These are phyloP conservation scores for Cryptoprocta ferox DNA, from an alignment of 2,797 vertebrate species.

Conservation along the genomic window DNA sequence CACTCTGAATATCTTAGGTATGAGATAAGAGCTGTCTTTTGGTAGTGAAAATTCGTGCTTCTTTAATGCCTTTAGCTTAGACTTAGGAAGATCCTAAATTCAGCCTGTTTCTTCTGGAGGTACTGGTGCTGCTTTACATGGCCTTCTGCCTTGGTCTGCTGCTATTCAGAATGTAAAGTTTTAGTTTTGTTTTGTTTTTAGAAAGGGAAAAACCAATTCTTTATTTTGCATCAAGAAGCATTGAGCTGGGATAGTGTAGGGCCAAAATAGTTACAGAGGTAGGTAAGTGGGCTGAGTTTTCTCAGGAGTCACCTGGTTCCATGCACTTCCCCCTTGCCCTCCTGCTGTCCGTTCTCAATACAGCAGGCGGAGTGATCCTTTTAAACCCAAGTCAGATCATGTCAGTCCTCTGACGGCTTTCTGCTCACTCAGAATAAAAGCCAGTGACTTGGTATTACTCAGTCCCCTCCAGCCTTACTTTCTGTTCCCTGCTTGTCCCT, in stretches of 20 bases:
- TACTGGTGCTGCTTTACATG: background rate
- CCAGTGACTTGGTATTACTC: background rate
- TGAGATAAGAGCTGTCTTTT: background rate
- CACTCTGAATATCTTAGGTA: background rate
- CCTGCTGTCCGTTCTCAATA: background rate
- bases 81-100: background rate
- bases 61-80: constrained; percentile 9
- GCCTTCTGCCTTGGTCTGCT: background rate
- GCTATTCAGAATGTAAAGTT: constrained; percentile 12
- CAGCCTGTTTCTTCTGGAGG: background rate
- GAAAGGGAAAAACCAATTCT: background rate
- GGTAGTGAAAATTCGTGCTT: constrained; percentile 15
- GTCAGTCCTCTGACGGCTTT: background rate
- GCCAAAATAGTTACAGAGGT: background rate
- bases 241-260: background rate
- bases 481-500: background rate
- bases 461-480: background rate
- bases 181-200: background rate
- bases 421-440: background rate
- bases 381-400: background rate
- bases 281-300: background rate
- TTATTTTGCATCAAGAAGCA: background rate
- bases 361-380: background rate
- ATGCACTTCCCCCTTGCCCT: background rate
- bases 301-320: background rate